Percentiles rank a stretch among this genome's conserved stretches.
Evolutionary conservation across 1,140 invertebrate genomes (phyloP).

Genomic region (Trissolcus basalis): DNA sequence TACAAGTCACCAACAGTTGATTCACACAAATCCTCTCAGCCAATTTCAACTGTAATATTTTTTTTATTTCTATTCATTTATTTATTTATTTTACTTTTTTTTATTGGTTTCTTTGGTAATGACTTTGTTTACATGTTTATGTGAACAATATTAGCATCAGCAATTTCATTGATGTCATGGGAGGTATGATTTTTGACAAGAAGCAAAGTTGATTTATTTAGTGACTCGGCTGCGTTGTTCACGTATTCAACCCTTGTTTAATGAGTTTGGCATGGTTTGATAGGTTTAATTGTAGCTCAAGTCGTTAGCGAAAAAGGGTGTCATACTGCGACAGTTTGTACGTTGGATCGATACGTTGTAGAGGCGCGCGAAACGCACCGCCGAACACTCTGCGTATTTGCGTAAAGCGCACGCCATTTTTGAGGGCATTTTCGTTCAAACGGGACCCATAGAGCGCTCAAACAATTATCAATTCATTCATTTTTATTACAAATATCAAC

Average conservation of each 20-base stretch:
- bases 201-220: no score
- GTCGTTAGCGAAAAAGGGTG: constrained; percentile 26
- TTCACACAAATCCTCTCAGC: no score
- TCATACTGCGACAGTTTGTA: constrained; percentile 66
- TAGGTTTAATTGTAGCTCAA: background rate
- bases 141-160: background rate
- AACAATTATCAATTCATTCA: no score
- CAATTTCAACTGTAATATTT: no score
- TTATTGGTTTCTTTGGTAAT: background rate
- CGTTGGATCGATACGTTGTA: constrained; percentile 66
- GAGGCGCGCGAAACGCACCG: constrained; percentile 44
- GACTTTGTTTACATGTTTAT: background rate
- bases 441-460: background rate
- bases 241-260: background rate
- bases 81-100: background rate
- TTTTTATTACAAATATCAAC: no score
- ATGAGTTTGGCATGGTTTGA: background rate
- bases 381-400: constrained; percentile 25
- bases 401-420: constrained; percentile 17
- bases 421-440: background rate
- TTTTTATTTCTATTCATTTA: no score
- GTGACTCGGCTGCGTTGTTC: background rate
- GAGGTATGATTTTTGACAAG: no score
- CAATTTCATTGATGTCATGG: background rate
- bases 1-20: no score